Base-by-base conservation (phyloP, 2,113 vertebrate genomes). In the Procavia capensis region DNA sequence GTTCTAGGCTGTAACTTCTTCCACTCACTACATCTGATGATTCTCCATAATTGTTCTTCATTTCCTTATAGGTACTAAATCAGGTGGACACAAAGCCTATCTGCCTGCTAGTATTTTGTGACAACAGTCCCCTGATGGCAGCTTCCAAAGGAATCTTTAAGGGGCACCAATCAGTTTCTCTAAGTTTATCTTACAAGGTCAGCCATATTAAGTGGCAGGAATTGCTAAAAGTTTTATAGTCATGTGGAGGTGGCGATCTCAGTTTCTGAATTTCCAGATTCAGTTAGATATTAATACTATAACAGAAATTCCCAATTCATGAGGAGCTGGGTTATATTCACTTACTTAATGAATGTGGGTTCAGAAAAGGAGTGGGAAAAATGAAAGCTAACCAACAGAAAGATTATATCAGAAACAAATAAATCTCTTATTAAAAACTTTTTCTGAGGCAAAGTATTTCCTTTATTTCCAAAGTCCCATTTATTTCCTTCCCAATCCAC, bases 281-380 rank as follows among this genome's bases (percentile, higher is more conserved):
- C 43, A 57, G 59, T 61, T 74, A 92, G 92, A 92, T 68, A 85
- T 45, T 64, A 88, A 68, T 95, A 92, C 91, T 57, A 80, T n/a
- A 97, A 7, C 50, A 95, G 95, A 93, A 31, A 94, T 95, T 72
- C 76, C 27, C 5, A 85, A 66, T 24, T 59, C 45, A 63, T 2
- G 9, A 97, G 86, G 86, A 81, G 11, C 79, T 75, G 0, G 0
- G 45, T 39, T 82, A 90, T 81, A 94, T 83, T 0, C 41, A 78
- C 83, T 93, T 83, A 80, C 22, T 94, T 76, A 75, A 59, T 25
- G 1, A 78, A 85, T 82, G 19, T 82, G 72, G 43, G 68, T 79
- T 93, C 78, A 96, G 78, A 94, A 91, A 96, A 94, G 68, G 59
- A 93, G 41, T 93, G 76, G 76, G 79, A 88, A 83, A 89, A 82